These are phyloP conservation scores for Podarcis muralis DNA, from an alignment of 2,113 vertebrate genomes.

Conservation along the genomic window DNA sequence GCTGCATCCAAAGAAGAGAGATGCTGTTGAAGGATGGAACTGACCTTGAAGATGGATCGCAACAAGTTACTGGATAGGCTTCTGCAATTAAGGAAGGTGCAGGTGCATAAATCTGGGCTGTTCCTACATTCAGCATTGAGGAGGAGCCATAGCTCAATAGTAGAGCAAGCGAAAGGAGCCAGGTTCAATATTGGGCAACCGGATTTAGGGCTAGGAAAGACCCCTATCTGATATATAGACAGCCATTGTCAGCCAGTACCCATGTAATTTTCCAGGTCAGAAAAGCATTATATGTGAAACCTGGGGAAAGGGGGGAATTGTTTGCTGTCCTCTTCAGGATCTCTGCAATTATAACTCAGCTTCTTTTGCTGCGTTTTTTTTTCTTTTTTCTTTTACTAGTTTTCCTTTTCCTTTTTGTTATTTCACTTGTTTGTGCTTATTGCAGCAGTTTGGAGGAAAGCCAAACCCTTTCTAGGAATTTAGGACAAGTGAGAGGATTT, in stretches of 20 bases:
- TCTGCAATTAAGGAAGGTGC: neutral
- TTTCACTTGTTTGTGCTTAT: neutral
- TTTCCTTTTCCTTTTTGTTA: neutral
- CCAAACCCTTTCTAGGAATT: neutral
- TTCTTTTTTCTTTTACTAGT: neutral
- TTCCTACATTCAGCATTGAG: neutral
- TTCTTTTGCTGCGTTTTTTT: neutral
- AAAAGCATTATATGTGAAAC: neutral
- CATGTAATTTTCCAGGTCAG: neutral
- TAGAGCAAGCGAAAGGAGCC: no score
- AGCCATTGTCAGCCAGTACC: neutral
- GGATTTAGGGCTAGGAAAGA: neutral
- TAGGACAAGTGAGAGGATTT: neutral
- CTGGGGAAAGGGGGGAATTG: neutral
- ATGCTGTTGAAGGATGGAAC: neutral
- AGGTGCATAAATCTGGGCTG: neutral
- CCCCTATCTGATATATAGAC: neutral
- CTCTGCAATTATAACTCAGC: neutral
- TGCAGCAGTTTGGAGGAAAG: neutral
- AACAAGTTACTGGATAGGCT: neutral
- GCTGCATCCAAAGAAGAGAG: neutral
- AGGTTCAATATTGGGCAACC: neutral
- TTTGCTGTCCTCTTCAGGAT: neutral
- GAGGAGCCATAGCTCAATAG: no score
- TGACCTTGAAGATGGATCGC: neutral